A percentile compares a stretch with the other conserved stretches of the same genome.
These are phyloP conservation scores for Bubo blakistoni DNA, from an alignment of 2,113 vertebrate genomes.

Conservation along the genomic window DNA sequence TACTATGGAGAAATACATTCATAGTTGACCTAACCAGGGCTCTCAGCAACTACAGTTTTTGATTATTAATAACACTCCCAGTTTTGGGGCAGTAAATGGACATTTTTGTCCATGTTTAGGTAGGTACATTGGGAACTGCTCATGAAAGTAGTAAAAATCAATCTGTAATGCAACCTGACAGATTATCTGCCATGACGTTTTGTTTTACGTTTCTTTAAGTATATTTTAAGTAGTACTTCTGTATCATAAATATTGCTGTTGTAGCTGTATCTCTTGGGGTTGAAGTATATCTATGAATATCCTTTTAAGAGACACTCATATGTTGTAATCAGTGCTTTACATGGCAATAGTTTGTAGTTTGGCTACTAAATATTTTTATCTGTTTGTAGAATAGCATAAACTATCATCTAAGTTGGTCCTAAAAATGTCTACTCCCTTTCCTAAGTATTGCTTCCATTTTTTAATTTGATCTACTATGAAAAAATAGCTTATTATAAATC, in stretches of 20 bases:
- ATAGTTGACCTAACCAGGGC: neutral
- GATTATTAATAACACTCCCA: neutral
- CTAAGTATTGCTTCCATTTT: slow-evolving; percentile 3
- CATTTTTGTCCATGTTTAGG: neutral
- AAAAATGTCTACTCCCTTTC: neutral
- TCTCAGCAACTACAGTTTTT: neutral
- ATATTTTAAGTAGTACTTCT: neutral
- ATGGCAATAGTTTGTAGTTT: neutral
- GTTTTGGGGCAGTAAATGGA: neutral
- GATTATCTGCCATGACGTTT: neutral
- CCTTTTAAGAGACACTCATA: neutral
- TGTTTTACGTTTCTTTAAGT: neutral
- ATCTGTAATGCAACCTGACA: neutral
- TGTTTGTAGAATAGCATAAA: neutral
- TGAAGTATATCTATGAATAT: neutral
- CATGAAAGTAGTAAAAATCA: neutral
- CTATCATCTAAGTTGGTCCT: neutral
- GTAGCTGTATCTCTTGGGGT: neutral
- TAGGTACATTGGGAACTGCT: neutral
- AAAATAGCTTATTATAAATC: slow-evolving; percentile 26
- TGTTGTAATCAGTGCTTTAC: neutral
- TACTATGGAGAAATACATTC: neutral
- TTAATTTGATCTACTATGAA: neutral
- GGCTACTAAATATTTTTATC: neutral
- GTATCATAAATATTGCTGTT: neutral